Evolutionary conservation across 2,797 vertebrate species (phyloP), one percentile per base, ranked within the genome.

Genomic region (Paguma larvata): DNA sequence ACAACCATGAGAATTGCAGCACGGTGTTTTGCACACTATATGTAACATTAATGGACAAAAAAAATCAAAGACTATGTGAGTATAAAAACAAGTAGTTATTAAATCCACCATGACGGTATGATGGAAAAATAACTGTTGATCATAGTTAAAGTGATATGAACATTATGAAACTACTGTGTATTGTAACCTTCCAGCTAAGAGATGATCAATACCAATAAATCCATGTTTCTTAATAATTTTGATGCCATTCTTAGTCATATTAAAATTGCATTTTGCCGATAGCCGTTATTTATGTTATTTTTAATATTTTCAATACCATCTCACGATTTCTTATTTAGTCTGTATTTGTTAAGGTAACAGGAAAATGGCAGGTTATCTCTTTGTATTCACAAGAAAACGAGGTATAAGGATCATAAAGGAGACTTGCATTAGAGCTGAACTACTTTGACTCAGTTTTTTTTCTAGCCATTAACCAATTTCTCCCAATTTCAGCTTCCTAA

Each of bases 401-500:
- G 27, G 2, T 14, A 68, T 32, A 87, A 88, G 80, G 4, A 4
- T 62, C 34, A 68, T 18, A n/a, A 94, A 80, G 63, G 30, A 92
- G 68, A 0, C 15, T 68, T 85, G 0, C 12, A 38, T 72, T 63
- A 82, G 34, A 95, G 46, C 44, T 94, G 44, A 96, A 91, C 25
- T 70, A 87, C 84, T 3, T 34, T 85, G 16, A 48, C 4, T 75
- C 30, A 95, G 77, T 56, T 56, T 94, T 91, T 82, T 18, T 59
- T 70, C 6, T 56, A 56, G 19, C 27, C 48, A 93, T 79, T 84
- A 93, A 46, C 3, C 18, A 83, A 15, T 92, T 84, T 85, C 34
- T 95, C 56, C 23, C 15, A 85, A 27, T 90, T 96, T 88, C 23
- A 68, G 23, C 18, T 79, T 73, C 14, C 53, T 91, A 85, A 93